Conservation (phyloP, 1,140 invertebrate genomes). For the Magallana gigas region DNA sequence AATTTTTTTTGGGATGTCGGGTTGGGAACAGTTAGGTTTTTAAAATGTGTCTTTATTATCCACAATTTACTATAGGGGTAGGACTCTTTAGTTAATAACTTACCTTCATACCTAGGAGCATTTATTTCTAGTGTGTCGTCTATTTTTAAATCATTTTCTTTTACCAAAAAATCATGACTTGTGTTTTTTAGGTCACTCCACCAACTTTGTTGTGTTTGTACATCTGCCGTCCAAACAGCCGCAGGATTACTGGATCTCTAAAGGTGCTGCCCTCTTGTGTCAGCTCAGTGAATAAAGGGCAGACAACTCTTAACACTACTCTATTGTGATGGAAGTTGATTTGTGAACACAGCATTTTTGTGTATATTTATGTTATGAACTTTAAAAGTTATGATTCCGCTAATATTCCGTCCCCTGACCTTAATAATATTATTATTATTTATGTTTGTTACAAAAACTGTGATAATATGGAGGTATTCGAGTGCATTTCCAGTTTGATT, state of each 20-base stretch:
- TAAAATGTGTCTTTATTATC: too few relatives aligned
- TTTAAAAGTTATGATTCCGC: background rate
- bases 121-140: too few relatives aligned
- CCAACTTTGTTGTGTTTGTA: slow-evolving; percentile 92
- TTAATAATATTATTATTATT: background rate
- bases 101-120: too few relatives aligned
- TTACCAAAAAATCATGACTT: background rate
- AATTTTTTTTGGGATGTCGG: too few relatives aligned
- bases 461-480: slow-evolving; percentile 5
- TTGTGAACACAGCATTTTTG: too few relatives aligned
- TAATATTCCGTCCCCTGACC: background rate
- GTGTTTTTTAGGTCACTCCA: slow-evolving; percentile 85
- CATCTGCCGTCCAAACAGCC: slow-evolving; percentile 84
- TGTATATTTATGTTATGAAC: too few relatives aligned
- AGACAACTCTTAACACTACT: background rate
- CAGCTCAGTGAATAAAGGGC: slow-evolving; percentile 84
- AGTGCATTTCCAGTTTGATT: background rate
- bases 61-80: too few relatives aligned
- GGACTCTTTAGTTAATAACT: too few relatives aligned
- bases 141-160: background rate
- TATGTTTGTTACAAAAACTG: background rate
- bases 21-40: too few relatives aligned
- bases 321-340: too few relatives aligned
- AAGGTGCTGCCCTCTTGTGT: slow-evolving; percentile 90
- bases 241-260: slow-evolving; percentile 90